A percentile compares a stretch with the other conserved stretches of the same genome.
These are phyloP conservation scores for Salminus brasiliensis DNA, from an alignment of 2,113 vertebrate species.

Conservation along the genomic window DNA sequence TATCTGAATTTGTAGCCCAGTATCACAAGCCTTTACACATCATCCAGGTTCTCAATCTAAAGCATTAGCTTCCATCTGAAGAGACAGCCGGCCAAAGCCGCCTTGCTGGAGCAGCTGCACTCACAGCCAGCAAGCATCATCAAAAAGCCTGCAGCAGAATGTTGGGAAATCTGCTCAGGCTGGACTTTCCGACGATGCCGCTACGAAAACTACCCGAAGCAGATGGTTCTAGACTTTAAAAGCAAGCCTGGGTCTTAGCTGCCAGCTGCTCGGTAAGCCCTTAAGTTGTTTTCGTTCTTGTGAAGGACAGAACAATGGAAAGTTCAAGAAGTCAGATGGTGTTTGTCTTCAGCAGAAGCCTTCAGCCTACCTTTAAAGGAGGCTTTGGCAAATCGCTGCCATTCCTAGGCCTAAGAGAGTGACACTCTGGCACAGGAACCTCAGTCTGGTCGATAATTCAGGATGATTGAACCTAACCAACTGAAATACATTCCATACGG, in stretches of 20 bases:
- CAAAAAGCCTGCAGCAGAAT: neutral
- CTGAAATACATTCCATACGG: neutral
- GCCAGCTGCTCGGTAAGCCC: constrained; percentile 60
- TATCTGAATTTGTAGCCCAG: too few relatives aligned
- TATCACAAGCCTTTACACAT: too few relatives aligned
- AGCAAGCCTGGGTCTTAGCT: constrained; percentile 10
- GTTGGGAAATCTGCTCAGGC: constrained; percentile 15
- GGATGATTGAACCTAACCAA: neutral
- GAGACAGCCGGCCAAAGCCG: neutral
- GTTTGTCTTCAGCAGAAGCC: neutral
- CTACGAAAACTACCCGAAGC: neutral
- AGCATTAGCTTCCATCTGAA: neutral
- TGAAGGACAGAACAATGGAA: constrained; percentile 34
- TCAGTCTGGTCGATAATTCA: neutral
- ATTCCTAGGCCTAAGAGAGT: neutral
- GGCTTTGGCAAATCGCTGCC: neutral
- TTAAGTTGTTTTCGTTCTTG: constrained; percentile 31
- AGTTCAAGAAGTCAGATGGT: constrained; percentile 18
- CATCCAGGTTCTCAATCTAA: too few relatives aligned
- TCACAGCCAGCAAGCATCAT: neutral
- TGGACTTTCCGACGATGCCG: neutral
- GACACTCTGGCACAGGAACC: neutral
- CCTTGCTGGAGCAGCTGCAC: neutral
- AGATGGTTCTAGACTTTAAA: constrained; percentile 55
- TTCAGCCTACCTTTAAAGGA: neutral